phyloP scores from a whole-genome alignment of 2,888 invertebrate species.

The Clusia tigrina region DNA sequence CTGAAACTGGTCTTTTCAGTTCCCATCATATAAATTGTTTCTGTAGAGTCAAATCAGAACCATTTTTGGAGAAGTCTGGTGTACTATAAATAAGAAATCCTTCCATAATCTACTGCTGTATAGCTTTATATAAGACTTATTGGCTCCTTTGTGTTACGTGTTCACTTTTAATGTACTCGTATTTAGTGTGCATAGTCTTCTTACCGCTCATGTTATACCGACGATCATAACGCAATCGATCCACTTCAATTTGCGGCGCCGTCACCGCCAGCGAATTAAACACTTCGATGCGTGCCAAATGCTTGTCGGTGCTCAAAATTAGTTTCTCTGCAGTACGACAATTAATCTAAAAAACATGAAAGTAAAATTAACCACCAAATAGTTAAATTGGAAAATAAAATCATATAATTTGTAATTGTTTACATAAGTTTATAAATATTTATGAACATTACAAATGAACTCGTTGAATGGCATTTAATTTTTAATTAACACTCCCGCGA shows the following conservation, averaged over 20 bases:
- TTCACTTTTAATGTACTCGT: too few species aligned
- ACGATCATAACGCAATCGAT: constrained; percentile 63
- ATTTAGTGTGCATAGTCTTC: constrained; percentile 27
- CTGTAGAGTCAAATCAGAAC: too few species aligned
- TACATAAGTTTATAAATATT: constrained; percentile 18
- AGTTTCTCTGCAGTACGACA: constrained; percentile 60
- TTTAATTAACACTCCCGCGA: not conserved
- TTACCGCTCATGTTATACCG: constrained; percentile 62
- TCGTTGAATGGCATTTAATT: not conserved
- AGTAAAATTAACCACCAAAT: constrained; percentile 11
- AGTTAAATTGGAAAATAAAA: constrained; percentile 10
- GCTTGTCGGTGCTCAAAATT: constrained; percentile 58
- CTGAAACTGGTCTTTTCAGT: too few species aligned
- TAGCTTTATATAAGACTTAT: too few species aligned
- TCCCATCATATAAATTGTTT: too few species aligned
- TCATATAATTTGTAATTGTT: too few species aligned
- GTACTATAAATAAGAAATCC: too few species aligned
- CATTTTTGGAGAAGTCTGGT: too few species aligned
- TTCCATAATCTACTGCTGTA: too few species aligned
- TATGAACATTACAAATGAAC: too few species aligned
- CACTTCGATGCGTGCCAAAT: constrained; percentile 70
- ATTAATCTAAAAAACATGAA: constrained; percentile 57
- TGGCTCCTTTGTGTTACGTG: too few species aligned
- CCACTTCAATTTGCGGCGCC: constrained; percentile 79
- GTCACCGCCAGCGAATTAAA: constrained; percentile 83